A percentile compares a stretch with the other conserved stretches of the same genome.
Evolutionary conservation across 1,140 invertebrate species (phyloP).

Genomic region (Drosophila lowei): DNA sequence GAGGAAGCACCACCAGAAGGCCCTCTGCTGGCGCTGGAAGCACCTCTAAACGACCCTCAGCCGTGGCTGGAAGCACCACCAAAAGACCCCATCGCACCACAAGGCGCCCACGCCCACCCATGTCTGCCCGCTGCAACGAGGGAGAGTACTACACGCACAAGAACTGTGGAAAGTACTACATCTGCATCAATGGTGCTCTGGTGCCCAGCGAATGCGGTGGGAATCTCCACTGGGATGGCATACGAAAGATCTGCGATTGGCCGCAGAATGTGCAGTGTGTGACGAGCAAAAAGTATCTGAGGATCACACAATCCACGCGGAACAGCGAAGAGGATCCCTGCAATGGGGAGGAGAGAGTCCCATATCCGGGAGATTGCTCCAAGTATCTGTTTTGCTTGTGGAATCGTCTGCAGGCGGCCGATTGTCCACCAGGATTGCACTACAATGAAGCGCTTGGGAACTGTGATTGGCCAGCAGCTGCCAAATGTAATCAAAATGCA

Average conservation of each 20-base stretch:
- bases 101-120: slow-evolving; percentile 31
- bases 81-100: slow-evolving; percentile 39
- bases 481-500: slow-evolving; percentile 85
- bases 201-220: slow-evolving; percentile 85
- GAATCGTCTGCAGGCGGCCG: slow-evolving; percentile 88
- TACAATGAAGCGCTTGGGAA: slow-evolving; percentile 88
- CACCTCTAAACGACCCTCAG: background rate
- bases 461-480: slow-evolving; percentile 91
- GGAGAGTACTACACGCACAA: slow-evolving; percentile 84
- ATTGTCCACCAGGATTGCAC: slow-evolving; percentile 90
- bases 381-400: slow-evolving; percentile 91
- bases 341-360: slow-evolving; percentile 86
- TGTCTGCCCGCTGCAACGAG: slow-evolving; percentile 75
- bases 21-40: too few relatives aligned
- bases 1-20: too few relatives aligned
- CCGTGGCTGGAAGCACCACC: background rate
- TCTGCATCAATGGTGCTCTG: slow-evolving; percentile 70
- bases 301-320: slow-evolving; percentile 55
- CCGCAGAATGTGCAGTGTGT: slow-evolving; percentile 78
- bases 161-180: slow-evolving; percentile 81
- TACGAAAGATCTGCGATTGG: slow-evolving; percentile 90
- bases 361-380: slow-evolving; percentile 88
- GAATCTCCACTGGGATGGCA: slow-evolving; percentile 89
- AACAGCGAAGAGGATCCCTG: slow-evolving; percentile 84
- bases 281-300: slow-evolving; percentile 68